Percentiles rank a stretch among this genome's conserved stretches.
These are phyloP conservation scores for Nibea coibor DNA, from an alignment of 2,113 vertebrate species.

Conservation along the genomic window DNA sequence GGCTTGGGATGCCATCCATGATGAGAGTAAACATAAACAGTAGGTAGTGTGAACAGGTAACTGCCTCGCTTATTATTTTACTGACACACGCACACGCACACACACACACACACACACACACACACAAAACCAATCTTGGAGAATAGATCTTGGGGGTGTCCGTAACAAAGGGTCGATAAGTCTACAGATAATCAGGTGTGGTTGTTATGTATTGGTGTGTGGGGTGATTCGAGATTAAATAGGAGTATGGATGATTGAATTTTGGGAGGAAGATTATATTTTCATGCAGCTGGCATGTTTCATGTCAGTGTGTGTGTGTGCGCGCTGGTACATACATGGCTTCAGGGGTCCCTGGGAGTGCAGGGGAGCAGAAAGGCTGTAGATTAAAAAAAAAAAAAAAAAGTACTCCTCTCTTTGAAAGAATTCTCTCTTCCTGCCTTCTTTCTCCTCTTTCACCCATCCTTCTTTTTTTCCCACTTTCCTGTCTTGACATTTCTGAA, in stretches of 20 bases:
- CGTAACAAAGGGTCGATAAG: slow-evolving; percentile 47
- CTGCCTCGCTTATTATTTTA: slow-evolving; percentile 18
- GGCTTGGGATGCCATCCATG: background rate
- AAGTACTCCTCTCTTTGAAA: background rate
- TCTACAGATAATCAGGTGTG: slow-evolving; percentile 48
- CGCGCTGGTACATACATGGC: background rate
- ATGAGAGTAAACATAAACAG: slow-evolving; percentile 38
- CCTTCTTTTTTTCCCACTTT: background rate
- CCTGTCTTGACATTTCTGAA: background rate
- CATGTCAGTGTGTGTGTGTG: slow-evolving; percentile 41
- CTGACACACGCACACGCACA: slow-evolving; percentile 22
- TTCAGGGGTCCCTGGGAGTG: slow-evolving; percentile 23
- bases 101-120: background rate
- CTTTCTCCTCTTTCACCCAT: background rate
- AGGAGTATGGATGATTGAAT: slow-evolving; percentile 54
- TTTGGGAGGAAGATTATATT: slow-evolving; percentile 49
- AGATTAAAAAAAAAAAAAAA: slow-evolving; percentile 9
- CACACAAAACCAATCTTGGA: slow-evolving; percentile 9
- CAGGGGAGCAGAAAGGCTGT: background rate
- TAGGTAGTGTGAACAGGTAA: slow-evolving; percentile 14
- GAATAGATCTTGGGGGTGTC: slow-evolving; percentile 55
- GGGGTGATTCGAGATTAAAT: slow-evolving; percentile 46
- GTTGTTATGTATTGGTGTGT: slow-evolving; percentile 52
- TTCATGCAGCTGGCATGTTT: slow-evolving; percentile 31
- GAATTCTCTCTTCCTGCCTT: background rate